Evolutionary conservation across 2,113 vertebrate genomes (phyloP).

Genomic region (Chloroceryle aenea): DNA sequence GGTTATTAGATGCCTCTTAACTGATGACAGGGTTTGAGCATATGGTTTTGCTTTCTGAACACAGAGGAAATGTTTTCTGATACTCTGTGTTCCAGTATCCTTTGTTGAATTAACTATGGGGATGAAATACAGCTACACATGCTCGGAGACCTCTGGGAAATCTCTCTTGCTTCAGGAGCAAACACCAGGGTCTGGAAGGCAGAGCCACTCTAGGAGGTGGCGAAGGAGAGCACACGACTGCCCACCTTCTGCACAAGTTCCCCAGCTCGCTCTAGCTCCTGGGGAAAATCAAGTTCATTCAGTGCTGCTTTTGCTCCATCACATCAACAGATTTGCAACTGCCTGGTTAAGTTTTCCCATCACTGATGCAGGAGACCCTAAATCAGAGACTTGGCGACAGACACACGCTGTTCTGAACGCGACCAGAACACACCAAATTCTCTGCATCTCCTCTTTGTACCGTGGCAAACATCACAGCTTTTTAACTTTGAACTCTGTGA

Average conservation of each 20-base stretch:
- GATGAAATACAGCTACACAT: not conserved
- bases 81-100: not conserved
- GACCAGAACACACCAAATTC: not conserved
- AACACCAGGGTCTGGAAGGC: not conserved
- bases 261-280: not conserved
- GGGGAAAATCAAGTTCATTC: not conserved
- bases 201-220: not conserved
- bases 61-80: not conserved
- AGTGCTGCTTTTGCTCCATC: not conserved
- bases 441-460: not conserved
- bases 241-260: not conserved
- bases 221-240: not conserved
- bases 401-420: too few relatives aligned
- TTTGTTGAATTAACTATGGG: not conserved
- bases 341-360: not conserved
- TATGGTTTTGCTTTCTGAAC: slow-evolving; percentile 2
- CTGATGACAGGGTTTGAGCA: slow-evolving; percentile 21
- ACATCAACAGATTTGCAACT: not conserved
- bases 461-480: not conserved
- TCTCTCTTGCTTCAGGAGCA: not conserved
- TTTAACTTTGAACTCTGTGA: not conserved
- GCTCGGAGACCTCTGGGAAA: not conserved
- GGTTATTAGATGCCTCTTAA: slow-evolving; percentile 29
- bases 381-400: not conserved
- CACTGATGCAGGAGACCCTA: not conserved